phyloP scores from a whole-genome alignment of 2,113 vertebrate genomes.

The Spea multiplicata region DNA sequence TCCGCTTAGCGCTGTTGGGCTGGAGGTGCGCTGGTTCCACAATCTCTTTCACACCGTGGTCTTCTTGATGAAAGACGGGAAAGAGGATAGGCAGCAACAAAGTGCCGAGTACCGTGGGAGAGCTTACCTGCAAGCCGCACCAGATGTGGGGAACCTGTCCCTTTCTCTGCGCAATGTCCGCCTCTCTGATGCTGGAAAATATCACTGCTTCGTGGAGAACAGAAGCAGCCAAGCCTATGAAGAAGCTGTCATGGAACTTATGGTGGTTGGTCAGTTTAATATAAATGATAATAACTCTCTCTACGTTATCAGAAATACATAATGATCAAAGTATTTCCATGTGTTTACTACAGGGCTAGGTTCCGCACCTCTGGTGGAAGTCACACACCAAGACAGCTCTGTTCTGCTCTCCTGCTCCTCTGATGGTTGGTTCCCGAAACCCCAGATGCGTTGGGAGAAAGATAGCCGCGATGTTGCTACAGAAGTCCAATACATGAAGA shows the following conservation, averaged over 20 bases:
- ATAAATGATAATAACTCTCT: no score
- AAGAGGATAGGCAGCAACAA: slow-evolving; percentile 22
- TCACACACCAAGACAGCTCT: slow-evolving; percentile 11
- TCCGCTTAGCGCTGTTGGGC: background rate
- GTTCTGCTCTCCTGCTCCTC: slow-evolving; percentile 33
- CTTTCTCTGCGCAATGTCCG: background rate
- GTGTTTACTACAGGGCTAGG: slow-evolving; percentile 9
- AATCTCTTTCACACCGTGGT: background rate
- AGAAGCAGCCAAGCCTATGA: background rate
- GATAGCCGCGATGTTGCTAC: background rate
- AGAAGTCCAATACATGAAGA: background rate
- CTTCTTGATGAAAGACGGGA: slow-evolving; percentile 18
- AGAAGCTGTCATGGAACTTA: slow-evolving; percentile 9
- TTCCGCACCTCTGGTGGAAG: slow-evolving; percentile 5
- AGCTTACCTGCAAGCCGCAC: background rate
- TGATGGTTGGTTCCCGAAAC: slow-evolving; percentile 29
- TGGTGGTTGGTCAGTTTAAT: slow-evolving; percentile 29
- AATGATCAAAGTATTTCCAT: no score
- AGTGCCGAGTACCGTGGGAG: slow-evolving; percentile 1
- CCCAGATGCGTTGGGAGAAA: slow-evolving; percentile 17
- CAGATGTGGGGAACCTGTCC: slow-evolving; percentile 6
- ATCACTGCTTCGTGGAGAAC: slow-evolving; percentile 39
- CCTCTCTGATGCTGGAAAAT: slow-evolving; percentile 19
- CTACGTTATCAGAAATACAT: no score
- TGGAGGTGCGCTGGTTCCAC: slow-evolving; percentile 28